Evolutionary conservation across 2,888 invertebrate genomes (phyloP), one percentile per base, ranked within the genome.

Genomic region (Eupithecia dodoneata): DNA sequence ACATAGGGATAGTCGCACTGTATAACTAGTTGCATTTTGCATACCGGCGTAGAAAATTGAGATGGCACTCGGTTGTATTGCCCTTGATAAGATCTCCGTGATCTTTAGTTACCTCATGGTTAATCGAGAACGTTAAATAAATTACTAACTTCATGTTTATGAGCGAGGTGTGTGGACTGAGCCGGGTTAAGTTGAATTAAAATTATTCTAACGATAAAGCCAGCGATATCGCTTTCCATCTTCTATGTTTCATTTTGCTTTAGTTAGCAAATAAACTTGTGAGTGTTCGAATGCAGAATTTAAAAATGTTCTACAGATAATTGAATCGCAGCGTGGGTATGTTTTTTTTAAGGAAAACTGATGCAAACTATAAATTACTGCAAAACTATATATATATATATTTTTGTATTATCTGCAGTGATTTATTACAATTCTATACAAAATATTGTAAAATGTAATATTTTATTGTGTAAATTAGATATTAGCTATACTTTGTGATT

Each of bases 11-110:
- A 63, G 30, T 63, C 30, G 3, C 78, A 81, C 79, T 78, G 79
- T 80, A 78, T 70, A 80, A 79, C 81, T 71, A 66, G 81, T 78
- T 76, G 70, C 73, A 79, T 74, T 81, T 79, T 79, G 79, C 82
- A 82, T 82, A 81, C 76, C 76, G 71, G 52, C 71, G 74, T 79
- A 75, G 72, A 77, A 82, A 82, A 82, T 81, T 82, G 76, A 82
- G 81, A 75, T 72, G 72, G 76, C 76, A 59, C 73, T 73, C 13
- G 75, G 59, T 77, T 72, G 52, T 15, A 67, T 75, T 72, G 65
- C 47, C 41, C 45, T 15, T 69, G 80, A 75, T 80, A 72, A 73
- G 69, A 80, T 78, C 75, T 78, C 18, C 59, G 41, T 49, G 65
- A 70, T 74, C 41, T 44, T 71, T 66, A 71, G 42, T 45, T 45